Conservation (phyloP, 2,113 vertebrate species). For the Delphinus delphis region DNA sequence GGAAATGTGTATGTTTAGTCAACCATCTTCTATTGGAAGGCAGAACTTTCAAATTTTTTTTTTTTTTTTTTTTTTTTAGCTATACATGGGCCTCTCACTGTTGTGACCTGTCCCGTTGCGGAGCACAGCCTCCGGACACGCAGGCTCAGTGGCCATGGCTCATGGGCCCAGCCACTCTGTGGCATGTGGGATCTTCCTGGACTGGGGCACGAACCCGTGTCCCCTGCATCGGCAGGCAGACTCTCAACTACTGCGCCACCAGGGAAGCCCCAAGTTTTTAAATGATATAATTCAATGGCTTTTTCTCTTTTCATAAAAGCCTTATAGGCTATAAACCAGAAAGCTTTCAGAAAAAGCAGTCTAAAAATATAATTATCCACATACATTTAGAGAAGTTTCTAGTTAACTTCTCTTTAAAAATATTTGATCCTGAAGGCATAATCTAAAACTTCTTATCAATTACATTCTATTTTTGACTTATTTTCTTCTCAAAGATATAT, state of each 20-base stretch:
- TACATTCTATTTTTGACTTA: constrained; percentile 21
- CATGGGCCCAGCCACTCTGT: too few species aligned
- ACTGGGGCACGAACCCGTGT: too few species aligned
- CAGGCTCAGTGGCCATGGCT: too few species aligned
- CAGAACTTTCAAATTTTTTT: background rate
- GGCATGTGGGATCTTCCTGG: too few species aligned
- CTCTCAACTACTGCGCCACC: too few species aligned
- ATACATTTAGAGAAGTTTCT: background rate
- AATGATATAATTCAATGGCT: background rate
- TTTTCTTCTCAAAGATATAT: constrained; percentile 39
- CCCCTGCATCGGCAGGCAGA: too few species aligned
- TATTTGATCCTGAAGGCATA: background rate
- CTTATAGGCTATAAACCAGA: background rate
- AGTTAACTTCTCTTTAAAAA: background rate
- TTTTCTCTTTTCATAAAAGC: background rate
- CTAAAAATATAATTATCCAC: background rate
- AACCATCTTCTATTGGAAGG: background rate
- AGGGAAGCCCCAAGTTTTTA: background rate
- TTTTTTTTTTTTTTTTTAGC: background rate
- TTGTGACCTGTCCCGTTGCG: fast-evolving
- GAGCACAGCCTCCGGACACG: fast-evolving
- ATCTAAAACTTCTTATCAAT: constrained; percentile 21
- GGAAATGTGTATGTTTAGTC: background rate
- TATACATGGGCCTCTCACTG: too few species aligned
- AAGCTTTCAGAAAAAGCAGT: background rate